phyloP scores from a whole-genome alignment of 23 tunicate genomes.

The Clavelina lepadiformis region DNA sequence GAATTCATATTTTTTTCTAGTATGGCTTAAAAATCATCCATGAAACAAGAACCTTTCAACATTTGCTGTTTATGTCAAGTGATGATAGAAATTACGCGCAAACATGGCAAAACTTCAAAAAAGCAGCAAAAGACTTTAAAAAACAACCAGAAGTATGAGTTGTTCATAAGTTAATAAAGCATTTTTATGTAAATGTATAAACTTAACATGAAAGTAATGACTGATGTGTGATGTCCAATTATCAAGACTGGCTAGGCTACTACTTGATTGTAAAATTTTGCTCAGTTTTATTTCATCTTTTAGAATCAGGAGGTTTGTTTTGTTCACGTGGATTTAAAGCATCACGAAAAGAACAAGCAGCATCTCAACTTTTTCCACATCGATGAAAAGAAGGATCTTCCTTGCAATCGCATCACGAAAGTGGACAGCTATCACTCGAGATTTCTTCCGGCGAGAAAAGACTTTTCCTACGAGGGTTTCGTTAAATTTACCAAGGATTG shows the following conservation, averaged over 20 bases:
- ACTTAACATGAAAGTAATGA: too few species aligned
- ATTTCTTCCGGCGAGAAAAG: conserved; percentile 40
- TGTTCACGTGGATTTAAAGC: conserved; percentile 58
- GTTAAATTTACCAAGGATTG: conserved; percentile 54
- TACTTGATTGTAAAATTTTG: too few species aligned
- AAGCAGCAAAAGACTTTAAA: conserved; percentile 37
- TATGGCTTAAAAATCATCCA: too few species aligned
- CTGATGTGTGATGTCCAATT: too few species aligned
- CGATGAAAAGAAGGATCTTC: conserved; percentile 66
- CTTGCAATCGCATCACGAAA: conserved; percentile 76
- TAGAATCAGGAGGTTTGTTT: conserved; percentile 69
- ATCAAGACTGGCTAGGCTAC: too few species aligned
- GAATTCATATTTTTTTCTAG: too few species aligned
- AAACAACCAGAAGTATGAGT: conserved; percentile 6
- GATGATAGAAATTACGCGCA: conserved; percentile 36
- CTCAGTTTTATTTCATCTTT: too few species aligned
- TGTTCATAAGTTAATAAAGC: too few species aligned
- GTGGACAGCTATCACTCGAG: conserved; percentile 57
- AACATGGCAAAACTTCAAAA: conserved; percentile 51
- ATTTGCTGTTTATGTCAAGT: conserved; percentile 60
- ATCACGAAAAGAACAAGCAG: conserved; percentile 4
- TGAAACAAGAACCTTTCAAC: conserved; percentile 21
- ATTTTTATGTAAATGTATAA: too few species aligned
- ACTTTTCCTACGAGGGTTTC: conserved; percentile 46
- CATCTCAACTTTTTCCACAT: conserved; percentile 52